Evolutionary conservation across 2,888 invertebrate species (phyloP).

Genomic region (Subacronicta megacephala): DNA sequence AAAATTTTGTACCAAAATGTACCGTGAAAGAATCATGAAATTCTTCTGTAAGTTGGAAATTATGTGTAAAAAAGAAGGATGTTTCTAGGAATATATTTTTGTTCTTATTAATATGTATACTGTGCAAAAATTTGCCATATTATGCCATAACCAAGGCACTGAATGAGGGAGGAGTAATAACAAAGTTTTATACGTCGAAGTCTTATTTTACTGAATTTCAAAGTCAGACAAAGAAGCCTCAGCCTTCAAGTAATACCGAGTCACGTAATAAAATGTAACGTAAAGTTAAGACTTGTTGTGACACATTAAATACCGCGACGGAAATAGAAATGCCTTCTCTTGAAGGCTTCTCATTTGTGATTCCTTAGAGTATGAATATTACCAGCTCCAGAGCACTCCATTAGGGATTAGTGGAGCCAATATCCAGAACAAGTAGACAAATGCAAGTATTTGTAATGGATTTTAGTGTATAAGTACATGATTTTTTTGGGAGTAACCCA

Average conservation of each 20-base stretch:
- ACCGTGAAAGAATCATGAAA: conserved; percentile 2
- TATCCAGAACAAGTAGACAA: background rate
- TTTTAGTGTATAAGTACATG: too few relatives aligned
- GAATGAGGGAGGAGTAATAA: conserved; percentile 18
- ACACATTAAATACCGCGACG: conserved; percentile 51
- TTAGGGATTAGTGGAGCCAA: background rate
- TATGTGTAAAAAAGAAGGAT: background rate
- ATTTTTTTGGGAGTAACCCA: too few relatives aligned
- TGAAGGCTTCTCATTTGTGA: conserved; percentile 40
- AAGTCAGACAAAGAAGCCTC: conserved; percentile 13
- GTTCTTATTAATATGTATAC: conserved; percentile 1
- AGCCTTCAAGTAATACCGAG: conserved; percentile 30
- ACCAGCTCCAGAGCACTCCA: background rate
- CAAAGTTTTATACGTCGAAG: conserved; percentile 32
- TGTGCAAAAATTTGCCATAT: conserved; percentile 9
- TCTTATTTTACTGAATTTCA: conserved; percentile 26
- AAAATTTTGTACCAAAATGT: background rate
- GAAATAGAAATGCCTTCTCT: conserved; percentile 46
- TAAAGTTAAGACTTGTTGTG: conserved; percentile 49
- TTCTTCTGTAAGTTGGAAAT: conserved; percentile 9
- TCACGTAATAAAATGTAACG: conserved; percentile 50
- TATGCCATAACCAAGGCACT: conserved; percentile 20
- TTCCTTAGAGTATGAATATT: conserved; percentile 25
- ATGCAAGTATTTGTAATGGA: background rate
- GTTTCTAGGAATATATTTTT: conserved; percentile 10